Evolutionary conservation across 2,113 vertebrate genomes (phyloP).

Genomic region (Oophaga pumilio): DNA sequence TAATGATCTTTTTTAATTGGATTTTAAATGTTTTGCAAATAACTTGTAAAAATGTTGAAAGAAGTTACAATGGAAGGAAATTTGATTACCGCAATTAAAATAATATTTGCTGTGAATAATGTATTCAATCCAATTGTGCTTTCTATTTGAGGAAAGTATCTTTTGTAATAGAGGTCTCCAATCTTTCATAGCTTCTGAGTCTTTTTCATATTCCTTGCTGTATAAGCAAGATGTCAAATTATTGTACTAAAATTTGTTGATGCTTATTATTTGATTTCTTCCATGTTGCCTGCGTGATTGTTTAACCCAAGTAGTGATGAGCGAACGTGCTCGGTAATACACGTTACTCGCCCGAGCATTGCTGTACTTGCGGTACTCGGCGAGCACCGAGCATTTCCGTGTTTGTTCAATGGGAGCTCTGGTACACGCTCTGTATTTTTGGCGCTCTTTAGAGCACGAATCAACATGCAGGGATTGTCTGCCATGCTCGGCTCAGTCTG

Average conservation of each 20-base stretch:
- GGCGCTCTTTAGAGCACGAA: too few species aligned
- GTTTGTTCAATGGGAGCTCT: too few species aligned
- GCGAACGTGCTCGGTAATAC: too few species aligned
- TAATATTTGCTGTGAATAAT: background rate
- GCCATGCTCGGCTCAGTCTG: too few species aligned
- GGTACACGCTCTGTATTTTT: too few species aligned
- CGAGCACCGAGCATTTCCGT: too few species aligned
- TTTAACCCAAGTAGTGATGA: too few species aligned
- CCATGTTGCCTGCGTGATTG: background rate
- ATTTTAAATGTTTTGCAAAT: conserved; percentile 53
- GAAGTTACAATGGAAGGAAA: conserved; percentile 19
- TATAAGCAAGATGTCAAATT: background rate
- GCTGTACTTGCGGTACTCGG: too few species aligned
- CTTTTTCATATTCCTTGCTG: background rate
- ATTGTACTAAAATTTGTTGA: background rate
- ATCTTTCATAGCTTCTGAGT: background rate
- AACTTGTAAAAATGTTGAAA: conserved; percentile 33
- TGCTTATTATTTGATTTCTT: background rate
- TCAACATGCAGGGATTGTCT: too few species aligned
- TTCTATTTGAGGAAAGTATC: background rate
- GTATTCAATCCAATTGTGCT: background rate
- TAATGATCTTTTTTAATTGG: conserved; percentile 48
- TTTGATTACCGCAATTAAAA: conserved; percentile 35
- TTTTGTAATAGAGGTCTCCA: background rate
- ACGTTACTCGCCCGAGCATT: too few species aligned